Evolutionary conservation across 2,888 invertebrate species (phyloP), one percentile per base, ranked within the genome.

Genomic region (Plemyria rubiginata): DNA sequence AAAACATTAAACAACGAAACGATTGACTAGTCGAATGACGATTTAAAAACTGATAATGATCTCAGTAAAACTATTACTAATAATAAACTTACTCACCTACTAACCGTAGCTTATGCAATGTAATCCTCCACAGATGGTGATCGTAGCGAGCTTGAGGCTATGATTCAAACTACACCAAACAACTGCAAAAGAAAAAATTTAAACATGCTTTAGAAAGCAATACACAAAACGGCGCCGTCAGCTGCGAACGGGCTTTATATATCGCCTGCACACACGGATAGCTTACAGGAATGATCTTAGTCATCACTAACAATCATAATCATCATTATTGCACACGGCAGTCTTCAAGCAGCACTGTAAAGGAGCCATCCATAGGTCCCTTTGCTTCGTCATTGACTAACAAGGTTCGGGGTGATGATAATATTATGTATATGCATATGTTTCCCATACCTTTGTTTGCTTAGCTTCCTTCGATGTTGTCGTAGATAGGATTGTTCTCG

Each of bases 161-260:
- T 93, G 93, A 93, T 93, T 83, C 93, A 93, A 93, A 93, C 90
- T 73, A 93, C 93, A 90, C 93, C 93, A 90, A 93, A 93, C 92
- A 92, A 93, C 93, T 93, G 93, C 92, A 93, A 93, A 93, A 87
- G 93, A 92, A 93, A 93, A 87, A 93, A 93, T 86, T 85, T 93
- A 89, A 93, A 93, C 88, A 93, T 93, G 93, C 93, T 93, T 90
- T 93, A 93, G 87, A 90, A 83, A 87, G 85, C 87, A 81, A 85
- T 81, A 87, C 86, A 84, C 78, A 77, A 75, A 49, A 70, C 63
- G 80, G 79, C 80, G 85, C 79, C 79, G 85, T 82, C 85, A 85
- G 82, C 86, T 78, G 74, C 85, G 84, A 90, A 88, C 84, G 86
- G 90, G 90, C 88, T 89, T 88, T 82, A 75, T 90, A 90, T 90